Conservation (phyloP, 2,888 invertebrate species). For the Cylindroiulus punctatus region DNA sequence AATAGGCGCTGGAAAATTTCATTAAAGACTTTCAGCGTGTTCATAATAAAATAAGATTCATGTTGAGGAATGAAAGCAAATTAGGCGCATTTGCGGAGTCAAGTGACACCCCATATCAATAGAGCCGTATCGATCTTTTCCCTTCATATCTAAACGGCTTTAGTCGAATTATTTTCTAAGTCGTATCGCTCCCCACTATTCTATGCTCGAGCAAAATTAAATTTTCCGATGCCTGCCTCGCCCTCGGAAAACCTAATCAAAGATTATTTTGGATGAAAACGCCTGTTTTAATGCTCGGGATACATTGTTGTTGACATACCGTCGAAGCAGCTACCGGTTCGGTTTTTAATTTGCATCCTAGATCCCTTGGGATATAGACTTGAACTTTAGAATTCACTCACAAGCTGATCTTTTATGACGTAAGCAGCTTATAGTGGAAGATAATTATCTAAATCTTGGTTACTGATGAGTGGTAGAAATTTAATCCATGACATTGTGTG, state of each 20-base stretch:
- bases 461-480: no score
- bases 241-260: conserved; percentile 2
- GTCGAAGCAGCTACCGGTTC: no score
- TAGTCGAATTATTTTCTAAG: conserved; percentile 26
- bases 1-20: conserved; percentile 41
- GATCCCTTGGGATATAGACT: no score
- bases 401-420: no score
- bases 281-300: neutral
- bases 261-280: conserved; percentile 22
- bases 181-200: neutral
- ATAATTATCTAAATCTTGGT: no score
- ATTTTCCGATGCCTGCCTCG: conserved; percentile 24
- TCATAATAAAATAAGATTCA: conserved; percentile 47
- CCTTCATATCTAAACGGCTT: conserved; percentile 16
- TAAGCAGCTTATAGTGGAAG: no score
- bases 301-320: neutral
- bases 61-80: conserved; percentile 47
- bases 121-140: conserved; percentile 28
- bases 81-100: conserved; percentile 44
- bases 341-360: no score
- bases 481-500: no score
- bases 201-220: neutral
- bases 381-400: no score
- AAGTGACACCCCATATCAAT: conserved; percentile 46
- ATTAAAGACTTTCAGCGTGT: conserved; percentile 43